Conservation (phyloP, 1,140 invertebrate genomes). For the Anthonomus grandis region DNA sequence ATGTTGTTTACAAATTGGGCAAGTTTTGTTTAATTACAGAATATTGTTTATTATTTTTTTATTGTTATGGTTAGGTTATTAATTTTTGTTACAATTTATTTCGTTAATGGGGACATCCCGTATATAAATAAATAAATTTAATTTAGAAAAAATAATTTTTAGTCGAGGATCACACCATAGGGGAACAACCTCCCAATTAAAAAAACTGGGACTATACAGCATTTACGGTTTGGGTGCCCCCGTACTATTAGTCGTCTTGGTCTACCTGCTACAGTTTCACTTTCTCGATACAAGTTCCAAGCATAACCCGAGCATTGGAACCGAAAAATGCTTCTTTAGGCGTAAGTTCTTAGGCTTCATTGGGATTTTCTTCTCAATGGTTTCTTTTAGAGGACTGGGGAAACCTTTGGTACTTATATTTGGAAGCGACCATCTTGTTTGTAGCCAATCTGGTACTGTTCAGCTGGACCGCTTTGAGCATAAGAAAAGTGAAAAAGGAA, state of each 20-base stretch:
- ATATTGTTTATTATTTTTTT: no score
- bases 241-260: constrained; percentile 16
- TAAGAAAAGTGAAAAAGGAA: constrained; percentile 58
- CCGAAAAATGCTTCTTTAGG: constrained; percentile 30
- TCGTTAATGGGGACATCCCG: no score
- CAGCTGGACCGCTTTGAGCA: constrained; percentile 66
- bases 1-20: no score
- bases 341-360: constrained; percentile 28
- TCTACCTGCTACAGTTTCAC: constrained; percentile 22
- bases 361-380: no score
- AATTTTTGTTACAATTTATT: no score
- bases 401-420: constrained; percentile 70
- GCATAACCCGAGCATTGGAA: constrained; percentile 29
- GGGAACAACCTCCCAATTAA: constrained; percentile 36
- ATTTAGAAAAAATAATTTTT: constrained; percentile 34
- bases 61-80: no score
- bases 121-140: neutral
- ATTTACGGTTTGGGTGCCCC: constrained; percentile 58
- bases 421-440: constrained; percentile 66
- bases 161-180: constrained; percentile 30
- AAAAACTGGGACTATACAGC: constrained; percentile 58
- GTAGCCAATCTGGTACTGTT: constrained; percentile 70
- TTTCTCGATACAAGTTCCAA: constrained; percentile 5
- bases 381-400: constrained; percentile 57
- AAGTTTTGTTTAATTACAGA: no score